phyloP scores from a whole-genome alignment of 2,797 vertebrate genomes.

The Amphiprion clarkii region DNA sequence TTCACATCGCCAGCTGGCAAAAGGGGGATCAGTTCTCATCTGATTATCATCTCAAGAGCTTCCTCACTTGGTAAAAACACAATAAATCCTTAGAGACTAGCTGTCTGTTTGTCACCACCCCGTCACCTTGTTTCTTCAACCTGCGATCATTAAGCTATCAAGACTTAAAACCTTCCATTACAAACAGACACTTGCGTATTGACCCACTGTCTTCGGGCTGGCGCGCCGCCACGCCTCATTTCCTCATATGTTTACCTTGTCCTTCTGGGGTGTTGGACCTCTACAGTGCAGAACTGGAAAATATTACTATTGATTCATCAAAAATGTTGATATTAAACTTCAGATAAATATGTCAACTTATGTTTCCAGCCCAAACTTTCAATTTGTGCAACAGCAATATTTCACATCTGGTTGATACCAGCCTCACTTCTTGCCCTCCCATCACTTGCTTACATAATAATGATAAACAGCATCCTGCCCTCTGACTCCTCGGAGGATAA shows the following conservation, averaged over 20 bases:
- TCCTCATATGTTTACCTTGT: conserved; percentile 37
- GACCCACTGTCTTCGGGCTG: conserved; percentile 24
- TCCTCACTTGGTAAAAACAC: conserved; percentile 56
- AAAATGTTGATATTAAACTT: conserved; percentile 33
- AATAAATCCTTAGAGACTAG: conserved; percentile 48
- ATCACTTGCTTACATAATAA: conserved; percentile 10
- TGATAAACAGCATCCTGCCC: background rate
- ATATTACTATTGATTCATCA: conserved; percentile 54
- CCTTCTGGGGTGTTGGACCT: conserved; percentile 10
- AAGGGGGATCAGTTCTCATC: conserved; percentile 73
- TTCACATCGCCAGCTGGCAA: conserved; percentile 44
- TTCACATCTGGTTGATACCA: background rate
- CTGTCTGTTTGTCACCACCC: conserved; percentile 36
- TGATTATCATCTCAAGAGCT: conserved; percentile 68
- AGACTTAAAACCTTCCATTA: conserved; percentile 46
- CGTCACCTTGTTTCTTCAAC: conserved; percentile 52
- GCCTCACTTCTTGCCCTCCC: background rate
- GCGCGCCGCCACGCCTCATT: conserved; percentile 45
- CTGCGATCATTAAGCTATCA: conserved; percentile 61
- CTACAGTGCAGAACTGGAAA: conserved; percentile 22
- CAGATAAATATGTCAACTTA: conserved; percentile 33
- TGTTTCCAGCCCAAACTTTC: conserved; percentile 6
- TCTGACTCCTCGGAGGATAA: background rate
- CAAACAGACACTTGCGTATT: conserved; percentile 48
- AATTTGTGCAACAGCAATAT: conserved; percentile 1